These are phyloP conservation scores for Bombyx mandarina DNA, from an alignment of 1,140 invertebrate species.

Conservation along the genomic window DNA sequence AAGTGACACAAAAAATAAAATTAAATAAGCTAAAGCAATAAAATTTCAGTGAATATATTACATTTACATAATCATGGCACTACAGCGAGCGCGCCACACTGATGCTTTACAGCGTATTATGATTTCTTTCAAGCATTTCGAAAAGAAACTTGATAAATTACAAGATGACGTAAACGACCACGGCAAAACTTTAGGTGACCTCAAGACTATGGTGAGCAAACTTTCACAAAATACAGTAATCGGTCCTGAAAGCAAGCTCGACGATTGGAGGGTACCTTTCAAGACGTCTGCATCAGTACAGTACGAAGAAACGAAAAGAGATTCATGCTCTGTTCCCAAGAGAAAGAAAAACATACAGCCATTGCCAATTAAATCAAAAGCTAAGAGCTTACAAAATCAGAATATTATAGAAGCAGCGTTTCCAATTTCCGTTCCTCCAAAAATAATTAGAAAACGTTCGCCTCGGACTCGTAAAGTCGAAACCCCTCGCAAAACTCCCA, in stretches of 20 bases:
- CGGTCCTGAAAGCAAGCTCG: conserved; percentile 13
- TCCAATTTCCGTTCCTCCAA: no score
- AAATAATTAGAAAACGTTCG: conserved; percentile 3
- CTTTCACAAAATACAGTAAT: conserved; percentile 21
- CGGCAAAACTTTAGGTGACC: conserved; percentile 34
- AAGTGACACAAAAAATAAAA: conserved; percentile 4
- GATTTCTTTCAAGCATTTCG: conserved; percentile 39
- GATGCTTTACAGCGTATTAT: conserved; percentile 34
- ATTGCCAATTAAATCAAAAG: conserved; percentile 15
- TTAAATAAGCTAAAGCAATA: conserved; percentile 3
- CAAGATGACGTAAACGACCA: conserved; percentile 45
- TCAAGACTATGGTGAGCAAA: conserved; percentile 36
- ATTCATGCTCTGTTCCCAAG: conserved; percentile 12
- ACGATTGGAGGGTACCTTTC: conserved; percentile 14
- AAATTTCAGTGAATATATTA: conserved; percentile 17
- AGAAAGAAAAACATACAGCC: conserved; percentile 16
- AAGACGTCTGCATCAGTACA: conserved; percentile 28
- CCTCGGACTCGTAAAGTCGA: conserved; percentile 25
- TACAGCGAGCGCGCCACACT: conserved; percentile 20
- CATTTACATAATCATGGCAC: conserved; percentile 17
- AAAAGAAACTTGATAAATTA: conserved; percentile 50
- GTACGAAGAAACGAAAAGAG: conserved; percentile 12
- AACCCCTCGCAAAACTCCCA: conserved; percentile 23
- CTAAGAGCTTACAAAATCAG: conserved; percentile 8
- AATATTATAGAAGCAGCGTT: no score